Evolutionary conservation across 2,888 invertebrate species (phyloP), one percentile per base, ranked within the genome.

Genomic region (Diarsia mendica): DNA sequence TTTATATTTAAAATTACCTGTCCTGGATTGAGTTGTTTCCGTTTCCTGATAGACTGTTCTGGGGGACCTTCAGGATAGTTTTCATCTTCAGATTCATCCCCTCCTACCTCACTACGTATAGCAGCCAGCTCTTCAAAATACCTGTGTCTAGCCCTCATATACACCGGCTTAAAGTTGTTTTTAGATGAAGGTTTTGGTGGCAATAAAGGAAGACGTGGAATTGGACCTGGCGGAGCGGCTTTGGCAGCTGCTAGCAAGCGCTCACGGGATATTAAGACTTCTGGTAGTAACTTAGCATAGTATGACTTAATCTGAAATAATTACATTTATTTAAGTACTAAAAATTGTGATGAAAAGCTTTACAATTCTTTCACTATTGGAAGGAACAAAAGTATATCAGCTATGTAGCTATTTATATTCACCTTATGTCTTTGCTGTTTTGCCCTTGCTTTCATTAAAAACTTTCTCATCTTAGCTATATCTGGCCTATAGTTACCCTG

Each of bases 401-500:
- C n/a, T 53, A 28, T 46, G 6, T 49, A 33, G 63, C n/a, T 61
- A 13, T 44, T 18, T 58, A 69, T 67, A 75, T 51, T 95, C 89
- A 97, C 97, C 91, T 97, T 97, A 85, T 97, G 97, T 68, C 96
- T 95, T 81, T 97, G 96, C 90, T 99, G 98, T 88, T 98, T 97
- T 63, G 97, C 97, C 89, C 98, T 97, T 1, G 98, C 98, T 93
- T 98, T 98, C 64, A 97, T 97, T 79, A 99, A 97, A 86, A 98
- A 97, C 85, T 97, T 97, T 64, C 98, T 97, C 97, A 99, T 98
- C 91, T 97, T 97, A 69, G 98, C 97, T 84, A 99, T 98, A 91
- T 99, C 99, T 18, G 99, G 99, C 63, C 99, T 97, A 90, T 97
- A 98, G 90, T 98, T 98, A 11, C 99, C 98, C 74, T 98, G 97